Conservation (phyloP, 2,888 invertebrate species). For the Thelaira solivaga region DNA sequence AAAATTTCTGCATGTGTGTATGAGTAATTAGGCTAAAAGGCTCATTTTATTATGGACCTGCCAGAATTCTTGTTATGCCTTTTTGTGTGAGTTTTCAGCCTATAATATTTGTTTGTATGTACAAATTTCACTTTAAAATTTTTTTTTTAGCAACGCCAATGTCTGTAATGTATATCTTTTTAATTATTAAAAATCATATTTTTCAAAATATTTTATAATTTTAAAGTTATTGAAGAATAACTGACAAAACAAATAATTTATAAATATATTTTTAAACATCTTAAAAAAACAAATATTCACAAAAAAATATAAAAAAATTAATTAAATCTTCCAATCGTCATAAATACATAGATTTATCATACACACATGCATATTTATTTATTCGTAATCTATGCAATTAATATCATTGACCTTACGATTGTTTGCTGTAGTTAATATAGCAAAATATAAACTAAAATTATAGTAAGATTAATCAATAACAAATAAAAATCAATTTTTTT, state of each 20-base stretch:
- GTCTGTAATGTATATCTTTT: too few species aligned
- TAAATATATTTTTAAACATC: not conserved
- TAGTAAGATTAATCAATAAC: slow-evolving; percentile 34
- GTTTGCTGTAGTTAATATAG: slow-evolving; percentile 60
- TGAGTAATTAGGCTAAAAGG: too few species aligned
- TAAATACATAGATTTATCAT: not conserved
- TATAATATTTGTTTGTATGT: too few species aligned
- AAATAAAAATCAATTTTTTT: slow-evolving; percentile 27
- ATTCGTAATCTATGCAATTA: slow-evolving; percentile 46
- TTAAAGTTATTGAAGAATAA: not conserved
- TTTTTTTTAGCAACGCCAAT: too few species aligned
- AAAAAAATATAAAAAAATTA: too few species aligned
- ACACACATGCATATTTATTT: slow-evolving; percentile 14
- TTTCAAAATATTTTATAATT: not conserved
- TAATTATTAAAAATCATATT: not conserved
- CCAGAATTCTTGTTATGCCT: too few species aligned
- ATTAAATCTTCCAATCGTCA: slow-evolving; percentile 30
- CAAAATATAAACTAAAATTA: slow-evolving; percentile 63
- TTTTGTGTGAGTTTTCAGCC: too few species aligned
- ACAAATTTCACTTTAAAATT: too few species aligned
- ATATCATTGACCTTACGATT: slow-evolving; percentile 29
- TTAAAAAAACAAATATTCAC: not conserved
- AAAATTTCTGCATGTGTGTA: too few species aligned
- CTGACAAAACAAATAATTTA: not conserved
- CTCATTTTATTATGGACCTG: too few species aligned